Conservation (phyloP, 2,113 vertebrate genomes). For the Agapornis roseicollis region DNA sequence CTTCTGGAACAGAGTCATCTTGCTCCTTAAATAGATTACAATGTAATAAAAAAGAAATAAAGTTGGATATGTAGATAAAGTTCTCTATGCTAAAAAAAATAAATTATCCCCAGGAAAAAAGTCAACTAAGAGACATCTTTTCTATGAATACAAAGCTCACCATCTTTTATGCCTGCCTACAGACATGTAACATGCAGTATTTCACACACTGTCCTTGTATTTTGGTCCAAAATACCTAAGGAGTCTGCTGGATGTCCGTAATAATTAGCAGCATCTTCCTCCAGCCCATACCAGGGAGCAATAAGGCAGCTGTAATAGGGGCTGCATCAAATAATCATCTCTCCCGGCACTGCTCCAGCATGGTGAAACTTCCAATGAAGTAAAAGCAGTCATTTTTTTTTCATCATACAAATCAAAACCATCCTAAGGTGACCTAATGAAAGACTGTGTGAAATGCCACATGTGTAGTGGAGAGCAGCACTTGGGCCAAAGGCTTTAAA, state of each 20-base stretch:
- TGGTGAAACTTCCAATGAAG: background rate
- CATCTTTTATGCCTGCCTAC: background rate
- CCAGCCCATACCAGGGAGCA: background rate
- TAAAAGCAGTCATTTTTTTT: background rate
- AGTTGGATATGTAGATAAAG: background rate
- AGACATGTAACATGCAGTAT: background rate
- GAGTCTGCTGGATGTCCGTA: background rate
- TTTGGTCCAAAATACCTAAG: background rate
- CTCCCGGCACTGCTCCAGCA: background rate
- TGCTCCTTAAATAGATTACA: background rate
- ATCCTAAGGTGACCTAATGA: background rate
- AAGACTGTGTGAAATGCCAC: background rate
- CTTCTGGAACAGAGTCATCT: background rate
- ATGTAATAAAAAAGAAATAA: background rate
- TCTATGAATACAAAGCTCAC: background rate
- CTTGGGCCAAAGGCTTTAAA: background rate
- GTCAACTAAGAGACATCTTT: background rate
- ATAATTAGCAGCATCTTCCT: background rate
- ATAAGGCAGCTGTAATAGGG: background rate
- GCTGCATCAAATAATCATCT: background rate
- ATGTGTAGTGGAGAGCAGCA: background rate
- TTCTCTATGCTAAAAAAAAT: background rate
- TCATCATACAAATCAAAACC: background rate
- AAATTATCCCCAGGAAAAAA: background rate
- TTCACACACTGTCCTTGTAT: background rate